Evolutionary conservation across 2,888 invertebrate species (phyloP).

Genomic region (Dinocampus coccinellae): DNA sequence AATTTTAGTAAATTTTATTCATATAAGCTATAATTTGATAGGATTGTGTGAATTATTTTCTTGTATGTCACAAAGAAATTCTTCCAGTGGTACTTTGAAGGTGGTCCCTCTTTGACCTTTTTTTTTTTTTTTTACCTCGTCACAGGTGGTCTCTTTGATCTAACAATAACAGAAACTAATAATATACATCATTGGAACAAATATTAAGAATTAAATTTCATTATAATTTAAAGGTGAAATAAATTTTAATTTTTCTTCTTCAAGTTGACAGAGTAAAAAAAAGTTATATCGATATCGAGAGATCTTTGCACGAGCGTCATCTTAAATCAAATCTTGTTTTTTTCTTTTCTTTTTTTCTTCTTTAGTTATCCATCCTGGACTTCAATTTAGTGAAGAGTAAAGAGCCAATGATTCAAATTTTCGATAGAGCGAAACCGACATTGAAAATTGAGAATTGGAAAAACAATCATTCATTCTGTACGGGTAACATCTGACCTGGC

Average conservation of each 20-base stretch:
- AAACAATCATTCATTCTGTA: slow-evolving; percentile 30
- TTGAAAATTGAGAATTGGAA: slow-evolving; percentile 26
- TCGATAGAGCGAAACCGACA: slow-evolving; percentile 10
- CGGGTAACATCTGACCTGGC: slow-evolving; percentile 22
- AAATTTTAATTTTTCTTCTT: no score
- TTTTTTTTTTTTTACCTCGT: neutral
- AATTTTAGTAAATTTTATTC: no score
- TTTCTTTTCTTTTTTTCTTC: no score
- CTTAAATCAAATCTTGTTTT: neutral
- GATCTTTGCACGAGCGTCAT: neutral
- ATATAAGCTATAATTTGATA: no score
- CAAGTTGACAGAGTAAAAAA: no score
- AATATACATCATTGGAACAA: slow-evolving; percentile 34
- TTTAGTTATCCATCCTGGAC: no score
- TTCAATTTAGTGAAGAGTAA: no score
- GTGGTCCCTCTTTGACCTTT: no score
- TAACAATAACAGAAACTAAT: slow-evolving; percentile 15
- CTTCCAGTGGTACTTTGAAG: neutral
- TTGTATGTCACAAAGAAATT: neutral
- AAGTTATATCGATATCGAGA: neutral
- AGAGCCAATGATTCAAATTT: slow-evolving; percentile 3
- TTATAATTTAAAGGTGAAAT: neutral
- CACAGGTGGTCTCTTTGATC: slow-evolving; percentile 20
- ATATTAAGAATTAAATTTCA: slow-evolving; percentile 15
- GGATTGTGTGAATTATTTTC: neutral